Base-by-base conservation (phyloP, 2,888 invertebrate species). In the Sturmia bella region DNA sequence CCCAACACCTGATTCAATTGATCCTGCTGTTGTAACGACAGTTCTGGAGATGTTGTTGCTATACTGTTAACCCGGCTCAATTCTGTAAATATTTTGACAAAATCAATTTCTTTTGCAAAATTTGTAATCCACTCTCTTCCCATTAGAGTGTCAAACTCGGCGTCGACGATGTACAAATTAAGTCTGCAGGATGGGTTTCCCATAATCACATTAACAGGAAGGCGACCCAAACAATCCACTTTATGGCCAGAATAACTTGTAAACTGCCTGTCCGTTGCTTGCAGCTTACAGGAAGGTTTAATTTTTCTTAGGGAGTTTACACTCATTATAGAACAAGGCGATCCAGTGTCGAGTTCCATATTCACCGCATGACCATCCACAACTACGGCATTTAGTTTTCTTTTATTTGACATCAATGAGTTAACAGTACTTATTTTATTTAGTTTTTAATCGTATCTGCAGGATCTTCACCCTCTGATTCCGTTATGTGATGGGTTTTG, bases 71-170 rank as follows among this genome's bases (percentile, higher is more conserved):
- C 13, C 15, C 2, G 7, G n/a, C 41, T 57, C 9, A 3, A 24
- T 15, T 63, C 13, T 17, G 70, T 64, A 57, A 70, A 70, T 13
- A 77, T 45, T 7, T 45, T 32, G 4, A 15, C 27, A 5, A 77
- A 70, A 63, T 77, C 63, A 21, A 77, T 70, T 6, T 70, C 57
- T 0, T 56, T 50, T 9, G 57, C 77, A 6, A 77, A 70, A 11
- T 77, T 70, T 19, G 64, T n/a, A 5, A 66, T 78, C 64, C 70
- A 77, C 9, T 77, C 70, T 2, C 64, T 43, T 1, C 56, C 59
- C n/a, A 45, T 17, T 3, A 74, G 48, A 0, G 80, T 43, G 13
- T 80, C 74, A 7, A 69, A 43, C 3, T 75, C n/a, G 1, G 52
- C 69, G 6, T 80, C 80, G 0, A 72, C 72, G 2, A 72, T 21